Conservation (phyloP, 1,140 invertebrate species). For the Uloborus diversus region DNA sequence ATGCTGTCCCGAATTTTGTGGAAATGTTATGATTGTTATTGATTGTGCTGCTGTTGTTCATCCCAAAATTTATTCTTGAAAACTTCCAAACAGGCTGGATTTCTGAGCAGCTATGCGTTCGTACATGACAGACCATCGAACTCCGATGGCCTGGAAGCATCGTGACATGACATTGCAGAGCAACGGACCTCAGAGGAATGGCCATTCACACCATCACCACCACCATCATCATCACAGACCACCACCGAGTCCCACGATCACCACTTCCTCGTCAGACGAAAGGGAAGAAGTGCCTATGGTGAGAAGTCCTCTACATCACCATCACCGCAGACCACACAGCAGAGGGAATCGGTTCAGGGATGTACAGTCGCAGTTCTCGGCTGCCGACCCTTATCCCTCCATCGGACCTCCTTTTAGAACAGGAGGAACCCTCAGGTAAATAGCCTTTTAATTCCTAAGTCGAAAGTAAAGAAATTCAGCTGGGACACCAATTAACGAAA, state of each 20-base stretch:
- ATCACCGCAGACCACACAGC: constrained; percentile 24
- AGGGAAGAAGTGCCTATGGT: constrained; percentile 59
- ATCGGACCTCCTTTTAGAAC: constrained; percentile 1
- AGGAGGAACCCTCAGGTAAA: constrained; percentile 26
- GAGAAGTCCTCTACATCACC: constrained; percentile 14
- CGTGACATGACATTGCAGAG: constrained; percentile 52
- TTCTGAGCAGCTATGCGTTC: no score
- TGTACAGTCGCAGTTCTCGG: constrained; percentile 34
- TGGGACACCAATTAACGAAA: no score
- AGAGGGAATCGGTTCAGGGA: constrained; percentile 3
- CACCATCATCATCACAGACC: constrained; percentile 26
- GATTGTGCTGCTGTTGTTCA: no score
- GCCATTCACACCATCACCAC: constrained; percentile 18
- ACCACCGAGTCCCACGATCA: constrained; percentile 7
- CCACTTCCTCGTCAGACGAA: constrained; percentile 55
- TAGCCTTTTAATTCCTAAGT: no score
- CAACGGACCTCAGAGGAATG: neutral
- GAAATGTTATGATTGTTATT: no score
- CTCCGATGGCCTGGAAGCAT: constrained; percentile 56
- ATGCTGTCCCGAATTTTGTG: no score
- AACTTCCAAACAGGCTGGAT: no score
- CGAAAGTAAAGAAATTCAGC: no score
- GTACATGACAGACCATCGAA: constrained; percentile 51
- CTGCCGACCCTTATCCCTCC: neutral
- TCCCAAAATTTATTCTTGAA: no score